These are phyloP conservation scores for Pyrgus malvae DNA, from an alignment of 2,888 invertebrate genomes.

Conservation along the genomic window DNA sequence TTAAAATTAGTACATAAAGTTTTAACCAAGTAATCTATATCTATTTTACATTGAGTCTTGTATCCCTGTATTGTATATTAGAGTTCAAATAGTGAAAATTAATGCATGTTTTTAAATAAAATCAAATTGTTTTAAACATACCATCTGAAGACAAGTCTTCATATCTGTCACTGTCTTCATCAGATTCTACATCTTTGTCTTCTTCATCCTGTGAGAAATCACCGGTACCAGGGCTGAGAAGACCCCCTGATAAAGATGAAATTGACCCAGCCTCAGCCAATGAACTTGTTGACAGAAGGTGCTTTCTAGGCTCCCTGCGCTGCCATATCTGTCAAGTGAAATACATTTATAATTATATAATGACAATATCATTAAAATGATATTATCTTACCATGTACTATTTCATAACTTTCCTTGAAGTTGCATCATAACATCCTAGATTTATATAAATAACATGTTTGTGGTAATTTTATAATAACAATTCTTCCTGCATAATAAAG, in stretches of 20 bases:
- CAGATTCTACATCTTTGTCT: conserved; percentile 86
- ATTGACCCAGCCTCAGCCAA: conserved; percentile 92
- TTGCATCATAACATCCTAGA: neutral
- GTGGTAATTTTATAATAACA: neutral
- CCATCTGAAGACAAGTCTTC: conserved; percentile 93
- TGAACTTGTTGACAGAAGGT: conserved; percentile 92
- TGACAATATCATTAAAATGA: too few relatives aligned
- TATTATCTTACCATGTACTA: neutral
- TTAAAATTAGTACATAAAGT: too few relatives aligned
- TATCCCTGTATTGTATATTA: too few relatives aligned
- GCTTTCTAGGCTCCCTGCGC: conserved; percentile 92
- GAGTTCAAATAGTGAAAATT: too few relatives aligned
- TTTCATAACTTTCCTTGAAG: neutral
- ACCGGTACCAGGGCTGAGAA: conserved; percentile 90
- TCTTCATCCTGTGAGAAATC: conserved; percentile 92
- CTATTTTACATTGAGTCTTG: too few relatives aligned
- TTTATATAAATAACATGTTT: conserved; percentile 5
- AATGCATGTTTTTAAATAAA: too few relatives aligned
- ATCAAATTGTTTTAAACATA: conserved; percentile 36
- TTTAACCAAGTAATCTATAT: too few relatives aligned
- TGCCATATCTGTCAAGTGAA: conserved; percentile 90
- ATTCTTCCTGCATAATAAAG: neutral
- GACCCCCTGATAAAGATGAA: conserved; percentile 91
- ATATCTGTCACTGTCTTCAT: conserved; percentile 93
- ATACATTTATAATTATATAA: too few relatives aligned